Base-by-base conservation (phyloP, 1,140 invertebrate species). In the Samia ricini region DNA sequence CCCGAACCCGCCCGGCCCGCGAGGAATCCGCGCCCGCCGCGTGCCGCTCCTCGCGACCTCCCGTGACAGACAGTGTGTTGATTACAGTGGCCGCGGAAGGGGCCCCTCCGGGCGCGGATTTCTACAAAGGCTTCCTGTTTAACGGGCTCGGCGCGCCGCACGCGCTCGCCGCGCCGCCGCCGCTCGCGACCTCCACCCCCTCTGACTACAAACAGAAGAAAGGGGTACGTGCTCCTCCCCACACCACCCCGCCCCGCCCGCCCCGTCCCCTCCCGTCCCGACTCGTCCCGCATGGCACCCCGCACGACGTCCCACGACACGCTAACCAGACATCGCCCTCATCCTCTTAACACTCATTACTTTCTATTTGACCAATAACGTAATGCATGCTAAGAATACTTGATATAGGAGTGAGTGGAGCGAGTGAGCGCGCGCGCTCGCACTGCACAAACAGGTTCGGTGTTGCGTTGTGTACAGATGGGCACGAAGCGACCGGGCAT, bases 1-100 rank as follows among this genome's bases (percentile, higher is more conserved):
- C 64, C 58, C 60, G 33, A 49, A 19, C 50, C 58, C 56, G 51
- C 56, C 66, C 57, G 64, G 55, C 72, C 63, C 73, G 66, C 64
- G 70, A 65, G 68, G 52, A 65, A 72, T 74, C 74, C 72, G 78
- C 79, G 83, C 84, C 84, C 86, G 91, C 92, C 92, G 82, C 79
- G 78, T 59, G 21, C 72, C 74, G 60, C 60, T 55, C 58, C 55
- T 42, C 58, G 42, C 69, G 66, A 63, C 65, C 61, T 69, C 65
- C 21, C 66, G 71, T 68, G 64, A 71, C 64, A 55, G 83, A 91
- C 91, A 29, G 26, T 29, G 91, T 93, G 92, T 93, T 93, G 94
- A 91, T 94, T 94, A 92, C 95, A 95, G 95, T 95, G 94, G 95
- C 94, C 93, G 93, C 93, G 90, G 93, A 93, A 92, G 93, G 91